These are phyloP conservation scores for Sphaerophoria rueppellii DNA, from an alignment of 2,888 invertebrate species.

Conservation along the genomic window DNA sequence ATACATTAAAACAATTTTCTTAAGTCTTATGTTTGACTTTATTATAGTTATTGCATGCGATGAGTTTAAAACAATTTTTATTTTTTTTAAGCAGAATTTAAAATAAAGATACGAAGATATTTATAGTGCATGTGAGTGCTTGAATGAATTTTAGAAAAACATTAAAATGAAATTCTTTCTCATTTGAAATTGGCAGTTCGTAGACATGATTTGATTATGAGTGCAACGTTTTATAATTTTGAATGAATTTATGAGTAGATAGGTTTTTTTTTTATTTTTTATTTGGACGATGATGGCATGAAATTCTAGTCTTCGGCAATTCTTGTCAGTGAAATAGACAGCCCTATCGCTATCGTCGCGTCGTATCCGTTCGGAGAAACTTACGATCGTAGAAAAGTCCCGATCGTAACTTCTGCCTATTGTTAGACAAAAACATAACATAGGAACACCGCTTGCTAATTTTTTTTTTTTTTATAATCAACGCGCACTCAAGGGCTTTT, in stretches of 20 bases:
- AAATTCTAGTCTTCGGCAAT: too few relatives aligned
- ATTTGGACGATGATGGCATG: background rate
- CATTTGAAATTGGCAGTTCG: slow-evolving; percentile 12
- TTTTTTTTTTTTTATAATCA: too few relatives aligned
- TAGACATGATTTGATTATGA: slow-evolving; percentile 9
- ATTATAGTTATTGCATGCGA: slow-evolving; percentile 50
- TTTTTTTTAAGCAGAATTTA: slow-evolving; percentile 40
- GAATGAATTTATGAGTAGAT: background rate
- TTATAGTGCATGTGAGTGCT: slow-evolving; percentile 23
- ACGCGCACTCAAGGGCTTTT: too few relatives aligned
- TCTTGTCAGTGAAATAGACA: too few relatives aligned
- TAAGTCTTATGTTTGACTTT: slow-evolving; percentile 45
- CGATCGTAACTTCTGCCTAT: too few relatives aligned
- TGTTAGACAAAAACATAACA: too few relatives aligned
- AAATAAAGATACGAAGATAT: background rate
- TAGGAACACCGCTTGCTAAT: too few relatives aligned
- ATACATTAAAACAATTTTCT: slow-evolving; percentile 53
- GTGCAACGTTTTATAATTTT: slow-evolving; percentile 5
- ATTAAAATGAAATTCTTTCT: background rate
- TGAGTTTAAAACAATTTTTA: slow-evolving; percentile 61
- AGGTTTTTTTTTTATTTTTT: background rate
- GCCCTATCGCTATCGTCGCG: too few relatives aligned
- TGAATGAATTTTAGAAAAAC: background rate
- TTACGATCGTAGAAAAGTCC: too few relatives aligned
- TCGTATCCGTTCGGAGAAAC: too few relatives aligned